phyloP scores from a whole-genome alignment of 2,888 invertebrate species.

The Harmothoe impar region DNA sequence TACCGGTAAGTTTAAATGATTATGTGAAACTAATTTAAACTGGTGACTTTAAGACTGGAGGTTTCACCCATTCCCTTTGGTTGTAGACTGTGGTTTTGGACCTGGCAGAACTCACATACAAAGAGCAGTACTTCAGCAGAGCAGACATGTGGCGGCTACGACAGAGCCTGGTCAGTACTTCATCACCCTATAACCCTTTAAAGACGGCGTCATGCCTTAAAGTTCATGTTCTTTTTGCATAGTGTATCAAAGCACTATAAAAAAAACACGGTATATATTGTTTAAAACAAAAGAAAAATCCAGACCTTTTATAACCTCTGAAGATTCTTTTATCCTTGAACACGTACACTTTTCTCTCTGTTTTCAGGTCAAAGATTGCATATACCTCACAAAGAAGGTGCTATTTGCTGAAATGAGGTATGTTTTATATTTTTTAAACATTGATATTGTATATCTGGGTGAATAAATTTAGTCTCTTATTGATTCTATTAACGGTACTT shows the following conservation, averaged over 20 bases:
- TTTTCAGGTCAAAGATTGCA: conserved; percentile 92
- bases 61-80: background rate
- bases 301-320: too few species aligned
- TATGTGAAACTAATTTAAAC: too few species aligned
- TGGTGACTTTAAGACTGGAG: too few species aligned
- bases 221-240: background rate
- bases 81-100: conserved; percentile 91
- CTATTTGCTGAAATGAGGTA: conserved; percentile 89
- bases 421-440: background rate
- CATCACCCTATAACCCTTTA: background rate
- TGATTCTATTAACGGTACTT: too few species aligned
- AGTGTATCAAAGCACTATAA: background rate
- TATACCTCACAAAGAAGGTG: conserved; percentile 96
- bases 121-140: conserved; percentile 98
- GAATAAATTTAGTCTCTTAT: too few species aligned
- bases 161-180: conserved; percentile 90
- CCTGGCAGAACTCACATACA: conserved; percentile 97
- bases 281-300: too few species aligned
- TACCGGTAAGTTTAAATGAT: too few species aligned
- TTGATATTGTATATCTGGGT: too few species aligned
- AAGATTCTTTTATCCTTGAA: too few species aligned
- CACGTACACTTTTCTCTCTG: too few species aligned
- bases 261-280: too few species aligned
- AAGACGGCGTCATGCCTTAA: too few species aligned
- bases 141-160: conserved; percentile 99